Conservation (phyloP, 2,113 vertebrate genomes). For the Chrysochloris asiatica region DNA sequence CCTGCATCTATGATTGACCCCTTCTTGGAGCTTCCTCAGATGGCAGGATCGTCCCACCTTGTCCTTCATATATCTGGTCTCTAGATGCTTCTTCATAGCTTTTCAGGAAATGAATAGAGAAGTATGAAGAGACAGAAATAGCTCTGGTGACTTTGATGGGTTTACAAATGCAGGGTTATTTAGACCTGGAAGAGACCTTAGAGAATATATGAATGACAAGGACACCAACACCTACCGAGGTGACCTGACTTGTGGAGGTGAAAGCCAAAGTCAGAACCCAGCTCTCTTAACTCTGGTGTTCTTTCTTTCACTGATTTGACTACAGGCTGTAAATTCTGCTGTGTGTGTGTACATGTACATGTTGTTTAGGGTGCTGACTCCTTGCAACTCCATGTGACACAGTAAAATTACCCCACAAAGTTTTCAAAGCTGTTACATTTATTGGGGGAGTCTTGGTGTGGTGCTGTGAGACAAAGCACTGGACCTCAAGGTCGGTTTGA, state of each 20-base stretch:
- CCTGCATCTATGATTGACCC: neutral
- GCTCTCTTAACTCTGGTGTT: neutral
- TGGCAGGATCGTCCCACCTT: neutral
- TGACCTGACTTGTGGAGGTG: neutral
- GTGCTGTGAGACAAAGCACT: too few species aligned
- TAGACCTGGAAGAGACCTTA: neutral
- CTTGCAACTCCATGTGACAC: too few species aligned
- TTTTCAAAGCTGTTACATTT: too few species aligned
- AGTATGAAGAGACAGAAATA: neutral
- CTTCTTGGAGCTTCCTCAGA: neutral
- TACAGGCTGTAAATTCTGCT: neutral
- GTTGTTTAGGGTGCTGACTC: too few species aligned
- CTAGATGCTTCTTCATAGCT: neutral
- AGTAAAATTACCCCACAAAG: too few species aligned
- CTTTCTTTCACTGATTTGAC: neutral
- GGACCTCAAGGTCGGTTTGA: too few species aligned
- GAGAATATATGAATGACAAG: neutral
- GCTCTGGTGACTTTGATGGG: neutral
- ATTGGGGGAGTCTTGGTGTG: too few species aligned
- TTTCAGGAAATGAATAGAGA: slow-evolving; percentile 26
- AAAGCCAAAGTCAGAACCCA: neutral
- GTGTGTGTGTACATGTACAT: too few species aligned
- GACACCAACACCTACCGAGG: neutral
- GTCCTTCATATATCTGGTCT: neutral
- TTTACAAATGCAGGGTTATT: neutral